Evolutionary conservation across 2,888 invertebrate genomes (phyloP), one percentile per base, ranked within the genome.

Genomic region (Habroteleia sp.): DNA sequence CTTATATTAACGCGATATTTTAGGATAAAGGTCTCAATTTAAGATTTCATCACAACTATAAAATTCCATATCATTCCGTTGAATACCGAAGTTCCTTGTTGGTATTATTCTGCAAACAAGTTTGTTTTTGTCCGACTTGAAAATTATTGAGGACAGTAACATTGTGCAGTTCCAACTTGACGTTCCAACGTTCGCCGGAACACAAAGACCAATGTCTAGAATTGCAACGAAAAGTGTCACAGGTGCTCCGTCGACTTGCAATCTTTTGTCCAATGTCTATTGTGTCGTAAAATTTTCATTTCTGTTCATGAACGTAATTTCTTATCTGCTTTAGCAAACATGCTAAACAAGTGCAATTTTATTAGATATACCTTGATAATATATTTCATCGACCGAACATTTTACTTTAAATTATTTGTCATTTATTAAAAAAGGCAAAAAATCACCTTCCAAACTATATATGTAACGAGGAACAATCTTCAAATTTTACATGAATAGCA

Each of bases 71-170:
- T n/a, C 17, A 3, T 17, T 16, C 8, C n/a, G 39, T 1, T 5
- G 39, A 20, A 20, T 10, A 41, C 6, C 20, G 4, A 2, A 3
- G 20, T 20, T 4, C 39, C 16, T 41, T 10, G 1, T 17, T 8
- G 11, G 20, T 48, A 33, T 33, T 31, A 20, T 48, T 48, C 4
- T 48, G 7, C 33, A 48, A 33, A 31, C 48, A 48, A 48, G 20
- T 48, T 48, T 23, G 48, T 48, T 48, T 48, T 13, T 29, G 39
- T 29, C 14, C 11, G 5, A 29, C 14, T 39, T 54, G 14, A 54
- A 54, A 54, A 54, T 54, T 54, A 54, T 54, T 54, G 54, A 54
- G 54, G 17, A 39, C 39, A 23, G 8, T 25, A 52, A 39, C 54
- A 54, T 37, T 41, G 41, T 29, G 41, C 54, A 41, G 29, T 14